These are phyloP conservation scores for Nibea coibor DNA, from an alignment of 2,113 vertebrate species.

Conservation along the genomic window DNA sequence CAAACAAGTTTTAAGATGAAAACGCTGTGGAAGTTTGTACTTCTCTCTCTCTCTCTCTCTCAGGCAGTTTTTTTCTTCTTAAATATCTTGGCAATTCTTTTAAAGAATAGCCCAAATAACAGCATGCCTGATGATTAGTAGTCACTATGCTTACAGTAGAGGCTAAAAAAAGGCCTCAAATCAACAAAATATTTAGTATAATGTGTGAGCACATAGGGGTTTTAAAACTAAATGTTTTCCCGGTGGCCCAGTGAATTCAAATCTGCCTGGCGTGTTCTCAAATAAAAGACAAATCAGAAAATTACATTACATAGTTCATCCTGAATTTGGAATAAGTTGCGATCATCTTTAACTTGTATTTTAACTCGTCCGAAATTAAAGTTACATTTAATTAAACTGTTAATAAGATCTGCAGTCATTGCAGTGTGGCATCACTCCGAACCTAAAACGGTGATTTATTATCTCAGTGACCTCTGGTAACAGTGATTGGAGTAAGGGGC, in stretches of 20 bases:
- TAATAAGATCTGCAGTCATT: not conserved
- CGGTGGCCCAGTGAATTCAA: slow-evolving; percentile 4
- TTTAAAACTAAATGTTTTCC: slow-evolving; percentile 5
- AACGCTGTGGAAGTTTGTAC: slow-evolving; percentile 13
- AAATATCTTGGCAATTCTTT: not conserved
- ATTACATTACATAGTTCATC: too few relatives aligned
- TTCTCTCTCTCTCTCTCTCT: not conserved
- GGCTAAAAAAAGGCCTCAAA: not conserved
- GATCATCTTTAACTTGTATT: not conserved
- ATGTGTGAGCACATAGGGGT: not conserved
- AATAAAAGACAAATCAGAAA: too few relatives aligned
- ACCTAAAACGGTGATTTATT: not conserved
- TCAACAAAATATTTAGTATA: slow-evolving; percentile 2
- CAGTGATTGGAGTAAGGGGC: slow-evolving; percentile 13
- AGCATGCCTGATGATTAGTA: not conserved
- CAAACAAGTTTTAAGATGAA: slow-evolving; percentile 1
- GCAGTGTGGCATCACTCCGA: too few relatives aligned
- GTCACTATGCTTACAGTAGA: not conserved
- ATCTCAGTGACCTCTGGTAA: slow-evolving; percentile 23
- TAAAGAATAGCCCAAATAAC: not conserved
- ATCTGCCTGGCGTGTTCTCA: too few relatives aligned
- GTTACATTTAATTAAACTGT: not conserved
- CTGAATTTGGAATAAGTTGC: not conserved
- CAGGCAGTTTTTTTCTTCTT: not conserved
- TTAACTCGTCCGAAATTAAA: not conserved